These are phyloP conservation scores for Drosophila auraria DNA, from an alignment of 1,140 invertebrate species.

Conservation along the genomic window DNA sequence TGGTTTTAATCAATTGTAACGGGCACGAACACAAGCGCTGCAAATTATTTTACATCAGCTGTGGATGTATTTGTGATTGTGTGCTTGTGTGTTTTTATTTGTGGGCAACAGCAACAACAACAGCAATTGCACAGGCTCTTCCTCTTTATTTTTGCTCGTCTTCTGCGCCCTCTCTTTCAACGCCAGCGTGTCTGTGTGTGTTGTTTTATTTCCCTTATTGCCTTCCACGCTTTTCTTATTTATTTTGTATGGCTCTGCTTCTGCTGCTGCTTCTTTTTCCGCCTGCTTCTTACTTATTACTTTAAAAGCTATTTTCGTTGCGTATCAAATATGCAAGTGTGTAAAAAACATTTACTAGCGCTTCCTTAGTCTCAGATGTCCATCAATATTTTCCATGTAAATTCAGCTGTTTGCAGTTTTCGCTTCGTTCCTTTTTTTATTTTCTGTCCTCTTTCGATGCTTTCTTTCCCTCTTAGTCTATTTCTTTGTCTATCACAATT, in stretches of 20 bases:
- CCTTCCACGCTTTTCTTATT: conserved; percentile 58
- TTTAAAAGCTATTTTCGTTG: conserved; percentile 69
- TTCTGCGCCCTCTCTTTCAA: conserved; percentile 41
- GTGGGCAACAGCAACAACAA: conserved; percentile 56
- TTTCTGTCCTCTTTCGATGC: conserved; percentile 52
- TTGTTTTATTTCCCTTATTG: conserved; percentile 40
- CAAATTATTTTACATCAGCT: conserved; percentile 81
- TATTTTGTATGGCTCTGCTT: conserved; percentile 69
- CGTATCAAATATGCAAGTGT: conserved; percentile 62
- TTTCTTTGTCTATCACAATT: conserved; percentile 84
- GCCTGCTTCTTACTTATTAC: conserved; percentile 40
- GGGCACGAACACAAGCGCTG: conserved; percentile 67
- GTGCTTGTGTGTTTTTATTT: conserved; percentile 57
- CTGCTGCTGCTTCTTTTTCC: conserved; percentile 29
- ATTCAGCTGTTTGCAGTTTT: conserved; percentile 47
- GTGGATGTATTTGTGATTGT: conserved; percentile 50
- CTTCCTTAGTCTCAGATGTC: conserved; percentile 26
- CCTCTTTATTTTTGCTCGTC: conserved; percentile 42
- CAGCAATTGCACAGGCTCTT: conserved; percentile 55
- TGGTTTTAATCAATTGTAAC: conserved; percentile 82
- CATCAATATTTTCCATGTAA: conserved; percentile 53
- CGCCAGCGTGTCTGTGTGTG: conserved; percentile 20
- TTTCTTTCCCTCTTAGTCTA: conserved; percentile 70
- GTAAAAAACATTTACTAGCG: conserved; percentile 55
- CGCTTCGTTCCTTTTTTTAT: conserved; percentile 33